phyloP scores from a whole-genome alignment of 2,113 vertebrate genomes.

The Pterophyllum scalare region DNA sequence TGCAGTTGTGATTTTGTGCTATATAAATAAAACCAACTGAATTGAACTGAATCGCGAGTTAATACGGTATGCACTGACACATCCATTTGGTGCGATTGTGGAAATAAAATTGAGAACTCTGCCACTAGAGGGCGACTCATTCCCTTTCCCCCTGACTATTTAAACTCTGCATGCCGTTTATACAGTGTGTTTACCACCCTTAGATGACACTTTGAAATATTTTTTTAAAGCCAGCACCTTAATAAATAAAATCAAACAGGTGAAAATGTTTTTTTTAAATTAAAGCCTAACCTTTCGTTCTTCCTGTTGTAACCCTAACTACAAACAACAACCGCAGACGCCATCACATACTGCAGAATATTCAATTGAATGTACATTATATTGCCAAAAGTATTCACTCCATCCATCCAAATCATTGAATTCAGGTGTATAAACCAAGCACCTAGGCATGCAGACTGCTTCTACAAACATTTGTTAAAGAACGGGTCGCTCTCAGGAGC shows the following conservation, averaged over 20 bases:
- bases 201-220: background rate
- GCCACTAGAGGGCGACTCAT: constrained; percentile 9
- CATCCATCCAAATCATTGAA: too few relatives aligned
- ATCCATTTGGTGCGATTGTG: background rate
- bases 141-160: background rate
- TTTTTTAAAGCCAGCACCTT: too few relatives aligned
- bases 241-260: background rate
- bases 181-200: background rate
- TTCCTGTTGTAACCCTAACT: too few relatives aligned
- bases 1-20: too few relatives aligned
- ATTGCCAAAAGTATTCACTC: too few relatives aligned
- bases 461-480: too few relatives aligned
- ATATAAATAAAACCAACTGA: too few relatives aligned
- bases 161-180: background rate
- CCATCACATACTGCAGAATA: background rate
- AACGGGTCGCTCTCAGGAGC: too few relatives aligned
- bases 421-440: too few relatives aligned
- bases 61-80: background rate
- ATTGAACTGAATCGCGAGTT: background rate
- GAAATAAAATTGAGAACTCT: background rate
- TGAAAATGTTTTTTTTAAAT: background rate
- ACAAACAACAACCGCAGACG: background rate
- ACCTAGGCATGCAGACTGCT: too few relatives aligned
- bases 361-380: too few relatives aligned
- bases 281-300: too few relatives aligned